Percentiles rank a stretch among this genome's conserved stretches.
These are phyloP conservation scores for Nomada hirtipes DNA, from an alignment of 2,888 invertebrate species.

Conservation along the genomic window DNA sequence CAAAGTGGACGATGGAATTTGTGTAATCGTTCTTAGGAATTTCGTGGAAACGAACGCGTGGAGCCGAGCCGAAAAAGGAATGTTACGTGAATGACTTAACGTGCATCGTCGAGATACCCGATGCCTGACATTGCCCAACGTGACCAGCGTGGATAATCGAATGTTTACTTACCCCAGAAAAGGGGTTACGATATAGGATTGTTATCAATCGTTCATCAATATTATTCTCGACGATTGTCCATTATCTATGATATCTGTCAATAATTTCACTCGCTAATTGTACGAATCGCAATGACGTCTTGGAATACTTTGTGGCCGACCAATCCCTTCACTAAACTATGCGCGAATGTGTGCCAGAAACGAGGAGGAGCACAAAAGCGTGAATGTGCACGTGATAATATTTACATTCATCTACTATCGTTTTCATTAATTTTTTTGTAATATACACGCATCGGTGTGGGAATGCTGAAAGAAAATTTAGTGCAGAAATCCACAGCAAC, in stretches of 20 bases:
- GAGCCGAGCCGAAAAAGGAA: conserved; percentile 48
- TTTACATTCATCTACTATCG: too few relatives aligned
- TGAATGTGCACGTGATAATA: too few relatives aligned
- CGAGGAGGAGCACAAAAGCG: too few relatives aligned
- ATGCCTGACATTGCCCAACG: conserved; percentile 51
- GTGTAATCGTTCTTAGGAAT: conserved; percentile 63
- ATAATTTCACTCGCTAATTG: conserved; percentile 18
- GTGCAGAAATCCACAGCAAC: too few relatives aligned
- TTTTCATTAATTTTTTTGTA: too few relatives aligned
- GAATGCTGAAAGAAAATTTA: too few relatives aligned
- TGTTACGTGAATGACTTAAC: conserved; percentile 59
- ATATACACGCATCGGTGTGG: too few relatives aligned
- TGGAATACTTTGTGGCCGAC: too few relatives aligned
- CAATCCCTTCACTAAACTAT: too few relatives aligned
- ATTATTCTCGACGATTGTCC: conserved; percentile 34
- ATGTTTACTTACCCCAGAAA: conserved; percentile 76
- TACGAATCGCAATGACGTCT: conserved; percentile 4
- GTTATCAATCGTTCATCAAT: conserved; percentile 62
- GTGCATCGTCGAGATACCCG: conserved; percentile 25
- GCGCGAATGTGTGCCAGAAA: too few relatives aligned
- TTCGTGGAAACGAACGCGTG: conserved; percentile 59
- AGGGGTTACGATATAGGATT: conserved; percentile 65
- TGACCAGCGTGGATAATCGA: conserved; percentile 47
- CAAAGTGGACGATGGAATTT: conserved; percentile 61
- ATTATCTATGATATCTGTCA: conserved; percentile 25